These are phyloP conservation scores for Trichonephila clavata DNA, from an alignment of 1,140 invertebrate species.

Conservation along the genomic window DNA sequence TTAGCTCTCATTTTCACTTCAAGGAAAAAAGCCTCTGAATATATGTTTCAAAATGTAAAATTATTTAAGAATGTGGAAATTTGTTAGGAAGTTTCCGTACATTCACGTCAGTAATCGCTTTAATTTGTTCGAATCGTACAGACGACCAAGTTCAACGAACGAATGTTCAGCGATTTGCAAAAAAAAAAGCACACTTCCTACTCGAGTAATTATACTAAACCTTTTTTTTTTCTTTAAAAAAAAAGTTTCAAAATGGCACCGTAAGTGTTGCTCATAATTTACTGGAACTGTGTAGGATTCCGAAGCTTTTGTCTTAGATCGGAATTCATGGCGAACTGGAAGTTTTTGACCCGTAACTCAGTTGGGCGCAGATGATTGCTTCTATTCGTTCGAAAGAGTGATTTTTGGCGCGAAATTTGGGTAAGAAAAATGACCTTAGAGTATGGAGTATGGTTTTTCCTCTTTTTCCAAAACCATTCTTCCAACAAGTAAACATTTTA, in stretches of 20 bases:
- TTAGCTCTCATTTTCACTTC: not conserved
- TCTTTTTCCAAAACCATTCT: not conserved
- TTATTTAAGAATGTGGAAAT: not conserved
- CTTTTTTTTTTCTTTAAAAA: not conserved
- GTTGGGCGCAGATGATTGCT: not conserved
- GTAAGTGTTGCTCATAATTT: not conserved
- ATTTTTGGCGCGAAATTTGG: constrained; percentile 7
- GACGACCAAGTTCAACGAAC: constrained; percentile 8
- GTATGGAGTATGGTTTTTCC: not conserved
- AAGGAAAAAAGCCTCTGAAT: not conserved
- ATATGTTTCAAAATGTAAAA: not conserved
- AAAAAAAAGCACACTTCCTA: constrained; percentile 4
- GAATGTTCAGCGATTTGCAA: not conserved
- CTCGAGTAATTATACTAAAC: not conserved
- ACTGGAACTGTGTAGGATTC: constrained; percentile 5
- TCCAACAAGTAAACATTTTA: too few species aligned
- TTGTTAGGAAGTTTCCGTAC: not conserved
- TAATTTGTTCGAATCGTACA: not conserved
- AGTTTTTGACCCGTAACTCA: constrained; percentile 19
- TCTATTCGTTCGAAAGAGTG: not conserved
- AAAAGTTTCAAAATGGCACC: not conserved
- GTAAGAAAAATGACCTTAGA: not conserved
- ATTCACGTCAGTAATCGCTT: not conserved
- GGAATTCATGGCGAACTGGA: not conserved
- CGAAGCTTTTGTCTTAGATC: constrained; percentile 19